A percentile compares a stretch with the other conserved stretches of the same genome.
These are phyloP conservation scores for Hylaeus anthracinus DNA, from an alignment of 1,140 invertebrate species.

Conservation along the genomic window DNA sequence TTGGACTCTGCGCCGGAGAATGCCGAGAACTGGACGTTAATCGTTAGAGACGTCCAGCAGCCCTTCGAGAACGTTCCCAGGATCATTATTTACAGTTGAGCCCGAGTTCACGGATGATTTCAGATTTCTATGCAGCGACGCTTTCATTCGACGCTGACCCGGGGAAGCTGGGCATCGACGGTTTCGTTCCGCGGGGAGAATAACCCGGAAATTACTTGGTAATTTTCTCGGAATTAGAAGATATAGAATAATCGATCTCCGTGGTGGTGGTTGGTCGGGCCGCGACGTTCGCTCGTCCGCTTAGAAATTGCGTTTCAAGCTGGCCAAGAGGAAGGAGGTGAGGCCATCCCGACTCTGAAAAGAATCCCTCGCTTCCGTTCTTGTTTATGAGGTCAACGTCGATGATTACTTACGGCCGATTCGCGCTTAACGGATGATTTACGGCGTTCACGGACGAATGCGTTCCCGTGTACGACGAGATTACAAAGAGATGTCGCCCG, in stretches of 20 bases:
- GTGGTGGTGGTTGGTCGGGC: background rate
- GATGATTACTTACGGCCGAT: constrained; percentile 11
- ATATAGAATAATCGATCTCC: constrained; percentile 14
- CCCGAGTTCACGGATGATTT: constrained; percentile 59
- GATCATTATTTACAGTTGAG: constrained; percentile 44
- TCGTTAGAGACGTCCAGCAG: background rate
- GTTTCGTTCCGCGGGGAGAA: background rate
- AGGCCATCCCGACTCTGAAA: background rate
- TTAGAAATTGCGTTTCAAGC: constrained; percentile 4
- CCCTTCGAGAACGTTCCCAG: constrained; percentile 23
- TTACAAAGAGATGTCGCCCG: constrained; percentile 36
- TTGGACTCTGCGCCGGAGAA: background rate
- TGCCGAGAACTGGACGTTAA: background rate
- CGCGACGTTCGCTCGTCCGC: background rate
- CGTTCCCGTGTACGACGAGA: constrained; percentile 21
- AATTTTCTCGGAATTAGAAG: constrained; percentile 21
- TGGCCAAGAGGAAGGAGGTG: no score
- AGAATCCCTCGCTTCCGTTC: constrained; percentile 34
- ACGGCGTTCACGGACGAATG: constrained; percentile 37
- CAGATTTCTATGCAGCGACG: constrained; percentile 38
- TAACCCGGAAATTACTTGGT: constrained; percentile 22
- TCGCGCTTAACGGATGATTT: constrained; percentile 57
- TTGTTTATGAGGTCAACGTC: constrained; percentile 36
- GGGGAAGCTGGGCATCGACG: background rate
- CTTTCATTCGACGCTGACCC: constrained; percentile 2